A percentile compares a stretch with the other conserved stretches of the same genome.
phyloP scores from a whole-genome alignment of 2,797 vertebrate species.

The Silurus lanzhouensis region DNA sequence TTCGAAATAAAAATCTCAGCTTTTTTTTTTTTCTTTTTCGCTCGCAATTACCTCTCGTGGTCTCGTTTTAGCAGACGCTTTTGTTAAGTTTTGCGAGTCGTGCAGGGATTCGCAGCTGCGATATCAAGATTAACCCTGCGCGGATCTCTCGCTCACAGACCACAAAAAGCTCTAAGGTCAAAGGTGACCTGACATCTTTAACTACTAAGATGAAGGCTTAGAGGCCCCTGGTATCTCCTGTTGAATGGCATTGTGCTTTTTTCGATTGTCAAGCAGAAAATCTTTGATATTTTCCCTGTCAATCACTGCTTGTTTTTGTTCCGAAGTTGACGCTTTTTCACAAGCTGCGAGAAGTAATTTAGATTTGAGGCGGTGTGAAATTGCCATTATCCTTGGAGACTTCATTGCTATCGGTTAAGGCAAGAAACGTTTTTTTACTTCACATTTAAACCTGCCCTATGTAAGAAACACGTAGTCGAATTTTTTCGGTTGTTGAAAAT shows the following conservation, averaged over 20 bases:
- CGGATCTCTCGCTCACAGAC: constrained; percentile 36
- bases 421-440: neutral
- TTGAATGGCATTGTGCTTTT: constrained; percentile 39
- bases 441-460: neutral
- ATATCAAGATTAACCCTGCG: constrained; percentile 51
- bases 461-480: neutral
- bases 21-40: constrained; percentile 1
- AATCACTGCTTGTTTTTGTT: constrained; percentile 23
- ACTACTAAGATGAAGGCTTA: constrained; percentile 37
- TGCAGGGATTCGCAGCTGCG: constrained; percentile 37
- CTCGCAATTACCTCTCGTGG: constrained; percentile 39
- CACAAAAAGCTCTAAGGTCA: constrained; percentile 49
- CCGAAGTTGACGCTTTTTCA: neutral
- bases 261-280: constrained; percentile 13
- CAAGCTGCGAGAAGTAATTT: constrained; percentile 6
- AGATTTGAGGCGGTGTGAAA: neutral
- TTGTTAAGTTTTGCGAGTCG: constrained; percentile 36
- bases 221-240: constrained; percentile 43
- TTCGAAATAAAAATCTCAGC: constrained; percentile 53
- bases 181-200: constrained; percentile 51
- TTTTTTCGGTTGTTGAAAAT: constrained; percentile 4
- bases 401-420: constrained; percentile 1
- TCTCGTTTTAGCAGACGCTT: constrained; percentile 43
- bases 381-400: constrained; percentile 1
- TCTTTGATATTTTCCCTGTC: constrained; percentile 21